phyloP scores from a whole-genome alignment of 2,797 vertebrate genomes.

The Enteromius trimaculatus region DNA sequence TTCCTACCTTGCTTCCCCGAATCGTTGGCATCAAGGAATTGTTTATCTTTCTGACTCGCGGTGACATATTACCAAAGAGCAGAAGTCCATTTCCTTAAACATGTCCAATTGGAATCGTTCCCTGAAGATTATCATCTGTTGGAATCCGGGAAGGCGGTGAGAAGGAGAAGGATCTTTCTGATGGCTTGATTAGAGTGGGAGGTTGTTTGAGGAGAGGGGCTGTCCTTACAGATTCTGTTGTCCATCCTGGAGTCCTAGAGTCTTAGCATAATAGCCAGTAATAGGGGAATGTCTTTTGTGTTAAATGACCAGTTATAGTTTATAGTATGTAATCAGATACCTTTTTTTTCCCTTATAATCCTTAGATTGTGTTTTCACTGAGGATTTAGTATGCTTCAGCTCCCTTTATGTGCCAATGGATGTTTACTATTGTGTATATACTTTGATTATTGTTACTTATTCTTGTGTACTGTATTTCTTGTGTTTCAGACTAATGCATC shows the following conservation, averaged over 20 bases:
- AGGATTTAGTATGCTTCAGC: not conserved
- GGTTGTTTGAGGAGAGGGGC: too few relatives aligned
- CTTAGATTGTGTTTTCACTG: not conserved
- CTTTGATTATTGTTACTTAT: not conserved
- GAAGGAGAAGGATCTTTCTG: not conserved
- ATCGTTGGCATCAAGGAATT: constrained; percentile 28
- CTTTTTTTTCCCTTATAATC: not conserved
- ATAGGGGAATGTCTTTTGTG: not conserved
- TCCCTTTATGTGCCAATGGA: not conserved
- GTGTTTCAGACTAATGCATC: not conserved
- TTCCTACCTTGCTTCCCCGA: not conserved
- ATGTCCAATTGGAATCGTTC: not conserved
- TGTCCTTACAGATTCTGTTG: too few relatives aligned
- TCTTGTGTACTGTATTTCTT: not conserved
- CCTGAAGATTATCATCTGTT: not conserved
- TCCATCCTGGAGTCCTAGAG: not conserved
- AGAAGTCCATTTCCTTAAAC: not conserved
- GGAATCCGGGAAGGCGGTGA: not conserved
- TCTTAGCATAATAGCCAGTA: not conserved
- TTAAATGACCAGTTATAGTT: not conserved
- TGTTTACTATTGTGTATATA: not conserved
- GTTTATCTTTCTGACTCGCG: too few relatives aligned
- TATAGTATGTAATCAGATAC: not conserved
- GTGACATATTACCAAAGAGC: not conserved
- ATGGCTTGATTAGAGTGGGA: not conserved